Percentiles rank a stretch among this genome's conserved stretches.
Conservation (phyloP, 2,113 vertebrate species). For the Emydura subglobosa region DNA sequence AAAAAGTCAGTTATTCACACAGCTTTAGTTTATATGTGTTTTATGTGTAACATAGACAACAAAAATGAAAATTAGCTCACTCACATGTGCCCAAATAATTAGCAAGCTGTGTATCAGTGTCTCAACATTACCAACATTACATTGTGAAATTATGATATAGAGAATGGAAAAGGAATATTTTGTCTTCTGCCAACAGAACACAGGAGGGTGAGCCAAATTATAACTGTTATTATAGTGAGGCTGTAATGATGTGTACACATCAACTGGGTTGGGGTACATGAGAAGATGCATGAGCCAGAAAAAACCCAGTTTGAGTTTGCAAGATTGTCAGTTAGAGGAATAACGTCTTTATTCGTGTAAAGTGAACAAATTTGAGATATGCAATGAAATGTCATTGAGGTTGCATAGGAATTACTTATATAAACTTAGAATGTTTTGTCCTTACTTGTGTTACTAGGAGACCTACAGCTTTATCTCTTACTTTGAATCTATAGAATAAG, state of each 20-base stretch:
- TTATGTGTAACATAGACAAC: rapidly evolving
- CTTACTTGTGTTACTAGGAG: not conserved
- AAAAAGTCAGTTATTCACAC: not conserved
- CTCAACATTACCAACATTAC: not conserved
- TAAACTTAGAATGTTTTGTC: not conserved
- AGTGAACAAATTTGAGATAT: not conserved
- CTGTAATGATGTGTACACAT: not conserved
- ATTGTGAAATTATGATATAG: not conserved
- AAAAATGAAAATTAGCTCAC: not conserved
- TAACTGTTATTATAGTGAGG: not conserved
- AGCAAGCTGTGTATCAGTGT: not conserved
- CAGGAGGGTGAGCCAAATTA: not conserved
- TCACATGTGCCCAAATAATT: not conserved
- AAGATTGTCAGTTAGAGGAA: not conserved
- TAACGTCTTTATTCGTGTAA: not conserved
- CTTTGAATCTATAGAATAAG: not conserved
- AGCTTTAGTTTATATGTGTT: not conserved
- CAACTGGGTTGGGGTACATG: not conserved
- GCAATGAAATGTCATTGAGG: not conserved
- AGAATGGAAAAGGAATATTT: not conserved
- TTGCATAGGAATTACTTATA: not conserved
- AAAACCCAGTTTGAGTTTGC: not conserved
- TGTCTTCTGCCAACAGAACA: not conserved
- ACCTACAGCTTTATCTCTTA: not conserved
- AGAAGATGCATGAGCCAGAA: not conserved